Evolutionary conservation across 2,113 vertebrate species (phyloP).

Genomic region (Ibidorhyncha struthersii): DNA sequence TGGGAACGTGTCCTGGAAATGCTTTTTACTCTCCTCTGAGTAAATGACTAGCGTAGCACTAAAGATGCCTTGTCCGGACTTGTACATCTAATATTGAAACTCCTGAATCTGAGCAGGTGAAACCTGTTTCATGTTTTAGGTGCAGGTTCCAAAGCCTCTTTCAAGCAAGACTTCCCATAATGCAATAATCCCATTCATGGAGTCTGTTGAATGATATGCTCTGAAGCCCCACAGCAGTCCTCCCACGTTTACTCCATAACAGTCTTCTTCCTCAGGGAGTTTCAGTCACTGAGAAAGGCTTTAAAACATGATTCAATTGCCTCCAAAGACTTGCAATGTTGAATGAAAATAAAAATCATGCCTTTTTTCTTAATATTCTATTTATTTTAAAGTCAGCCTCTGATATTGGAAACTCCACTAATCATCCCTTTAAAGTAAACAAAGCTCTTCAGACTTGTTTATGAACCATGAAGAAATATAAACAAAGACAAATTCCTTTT

Average conservation of each 20-base stretch:
- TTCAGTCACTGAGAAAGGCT: neutral
- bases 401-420: neutral
- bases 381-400: neutral
- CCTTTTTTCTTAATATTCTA: neutral
- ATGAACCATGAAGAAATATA: neutral
- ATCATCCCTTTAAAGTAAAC: neutral
- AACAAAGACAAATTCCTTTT: neutral
- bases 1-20: neutral
- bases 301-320: neutral
- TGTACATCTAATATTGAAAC: neutral
- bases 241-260: neutral
- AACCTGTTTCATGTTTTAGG: neutral
- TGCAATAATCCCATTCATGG: neutral
- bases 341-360: neutral
- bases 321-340: neutral
- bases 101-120: neutral
- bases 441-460: neutral
- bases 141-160: neutral
- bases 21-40: neutral
- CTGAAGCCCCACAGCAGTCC: neutral
- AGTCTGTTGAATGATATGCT: neutral
- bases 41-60: neutral
- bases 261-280: neutral
- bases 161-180: neutral
- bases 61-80: neutral